Evolutionary conservation across 2,888 invertebrate species (phyloP).

Genomic region (Morpho achilles): DNA sequence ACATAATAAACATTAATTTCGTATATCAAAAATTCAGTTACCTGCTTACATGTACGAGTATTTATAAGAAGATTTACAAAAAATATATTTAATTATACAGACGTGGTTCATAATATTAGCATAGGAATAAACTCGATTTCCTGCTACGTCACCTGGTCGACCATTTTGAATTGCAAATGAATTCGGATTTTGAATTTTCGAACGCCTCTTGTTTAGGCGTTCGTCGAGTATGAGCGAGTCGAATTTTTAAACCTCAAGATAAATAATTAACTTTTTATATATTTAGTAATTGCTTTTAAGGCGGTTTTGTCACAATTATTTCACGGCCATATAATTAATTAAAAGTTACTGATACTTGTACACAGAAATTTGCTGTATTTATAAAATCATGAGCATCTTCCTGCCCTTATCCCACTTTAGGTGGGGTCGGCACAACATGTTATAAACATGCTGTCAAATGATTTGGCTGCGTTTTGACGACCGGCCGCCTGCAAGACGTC

Average conservation of each 20-base stretch:
- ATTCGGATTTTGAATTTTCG: conserved; percentile 60
- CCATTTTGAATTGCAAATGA: conserved; percentile 60
- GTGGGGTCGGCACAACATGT: too few species aligned
- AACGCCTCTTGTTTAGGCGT: conserved; percentile 57
- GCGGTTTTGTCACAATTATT: not conserved
- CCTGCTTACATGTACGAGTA: not conserved
- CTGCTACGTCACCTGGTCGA: conserved; percentile 61
- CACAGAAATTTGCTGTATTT: too few species aligned
- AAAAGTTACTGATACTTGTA: not conserved
- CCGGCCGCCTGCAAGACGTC: too few species aligned
- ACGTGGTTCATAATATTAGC: conserved; percentile 32
- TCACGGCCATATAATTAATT: not conserved
- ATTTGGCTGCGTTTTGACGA: too few species aligned
- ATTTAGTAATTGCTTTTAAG: not conserved
- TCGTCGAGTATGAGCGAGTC: conserved; percentile 31
- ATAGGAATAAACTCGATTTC: conserved; percentile 50
- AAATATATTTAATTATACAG: conserved; percentile 16
- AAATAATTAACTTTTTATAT: conserved; percentile 19
- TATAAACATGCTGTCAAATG: too few species aligned
- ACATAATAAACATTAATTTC: too few species aligned
- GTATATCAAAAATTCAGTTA: too few species aligned
- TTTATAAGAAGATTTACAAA: not conserved
- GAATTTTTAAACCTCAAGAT: conserved; percentile 19
- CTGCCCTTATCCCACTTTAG: too few species aligned
- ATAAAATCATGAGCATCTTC: too few species aligned